phyloP scores from a whole-genome alignment of 2,113 vertebrate genomes.

The Eleginops maclovinus region DNA sequence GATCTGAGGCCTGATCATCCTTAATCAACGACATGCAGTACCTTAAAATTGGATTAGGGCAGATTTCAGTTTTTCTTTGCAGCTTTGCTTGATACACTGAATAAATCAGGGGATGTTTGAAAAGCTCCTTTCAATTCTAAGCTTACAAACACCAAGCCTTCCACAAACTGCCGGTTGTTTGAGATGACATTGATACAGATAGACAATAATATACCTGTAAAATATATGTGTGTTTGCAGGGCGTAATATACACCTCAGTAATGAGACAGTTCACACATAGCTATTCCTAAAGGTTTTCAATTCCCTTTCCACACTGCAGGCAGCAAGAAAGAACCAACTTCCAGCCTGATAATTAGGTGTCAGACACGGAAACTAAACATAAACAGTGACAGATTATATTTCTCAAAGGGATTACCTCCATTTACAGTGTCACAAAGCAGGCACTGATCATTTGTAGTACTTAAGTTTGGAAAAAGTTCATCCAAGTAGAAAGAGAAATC shows the following conservation, averaged over 20 bases:
- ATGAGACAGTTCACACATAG: slow-evolving; percentile 66
- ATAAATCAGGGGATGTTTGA: slow-evolving; percentile 27
- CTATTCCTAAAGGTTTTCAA: slow-evolving; percentile 75
- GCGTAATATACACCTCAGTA: slow-evolving; percentile 66
- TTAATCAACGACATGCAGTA: slow-evolving; percentile 40
- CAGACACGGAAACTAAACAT: slow-evolving; percentile 80
- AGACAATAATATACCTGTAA: slow-evolving; percentile 51
- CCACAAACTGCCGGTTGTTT: slow-evolving; percentile 32
- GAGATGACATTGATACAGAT: slow-evolving; percentile 54
- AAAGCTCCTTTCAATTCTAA: slow-evolving; percentile 9
- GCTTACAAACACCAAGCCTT: slow-evolving; percentile 38
- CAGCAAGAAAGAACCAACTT: slow-evolving; percentile 66
- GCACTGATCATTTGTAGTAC: slow-evolving; percentile 50
- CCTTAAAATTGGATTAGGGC: slow-evolving; percentile 50
- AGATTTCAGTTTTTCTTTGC: slow-evolving; percentile 47
- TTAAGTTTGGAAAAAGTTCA: slow-evolving; percentile 67
- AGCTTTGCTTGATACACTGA: slow-evolving; percentile 29
- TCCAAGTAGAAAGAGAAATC: slow-evolving; percentile 40
- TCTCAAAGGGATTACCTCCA: slow-evolving; percentile 77
- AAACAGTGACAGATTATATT: slow-evolving; percentile 78
- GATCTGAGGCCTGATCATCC: slow-evolving; percentile 34
- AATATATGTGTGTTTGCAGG: slow-evolving; percentile 50
- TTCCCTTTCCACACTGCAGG: slow-evolving; percentile 65
- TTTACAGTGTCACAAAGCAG: slow-evolving; percentile 68
- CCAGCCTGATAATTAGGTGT: slow-evolving; percentile 82